These are phyloP conservation scores for Ylistrum balloti DNA, from an alignment of 1,140 invertebrate genomes.

Conservation along the genomic window DNA sequence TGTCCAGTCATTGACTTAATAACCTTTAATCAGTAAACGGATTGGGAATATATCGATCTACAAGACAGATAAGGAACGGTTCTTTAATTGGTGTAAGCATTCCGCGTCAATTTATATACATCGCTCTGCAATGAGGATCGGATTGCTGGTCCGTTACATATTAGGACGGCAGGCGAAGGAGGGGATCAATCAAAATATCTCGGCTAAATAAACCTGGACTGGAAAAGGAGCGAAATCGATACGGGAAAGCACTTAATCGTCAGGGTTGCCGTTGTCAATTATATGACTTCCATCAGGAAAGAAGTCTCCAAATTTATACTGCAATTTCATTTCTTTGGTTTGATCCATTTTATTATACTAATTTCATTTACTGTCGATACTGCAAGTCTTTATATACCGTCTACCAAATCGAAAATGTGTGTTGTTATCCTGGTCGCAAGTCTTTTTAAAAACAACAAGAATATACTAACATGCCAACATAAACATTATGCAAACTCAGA, in stretches of 20 bases:
- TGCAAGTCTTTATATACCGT: too few relatives aligned
- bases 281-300: not conserved
- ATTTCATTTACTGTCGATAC: too few relatives aligned
- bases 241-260: not conserved
- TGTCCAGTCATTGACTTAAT: not conserved
- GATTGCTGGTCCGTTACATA: not conserved
- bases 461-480: too few relatives aligned
- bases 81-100: not conserved
- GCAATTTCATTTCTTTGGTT: not conserved
- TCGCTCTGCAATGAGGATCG: not conserved
- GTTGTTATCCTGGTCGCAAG: too few relatives aligned
- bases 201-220: not conserved
- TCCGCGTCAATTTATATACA: conserved; percentile 18
- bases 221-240: not conserved
- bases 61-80: not conserved
- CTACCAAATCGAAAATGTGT: too few relatives aligned
- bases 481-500: too few relatives aligned
- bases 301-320: not conserved
- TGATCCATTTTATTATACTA: too few relatives aligned
- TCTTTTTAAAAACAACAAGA: too few relatives aligned
- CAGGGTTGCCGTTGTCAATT: not conserved
- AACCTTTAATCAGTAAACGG: conserved; percentile 29
- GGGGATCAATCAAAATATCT: not conserved
- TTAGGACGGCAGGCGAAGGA: not conserved
- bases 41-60: conserved; percentile 23